Conservation (phyloP, 2,888 invertebrate genomes). For the Branchipolynoe longqiensis region DNA sequence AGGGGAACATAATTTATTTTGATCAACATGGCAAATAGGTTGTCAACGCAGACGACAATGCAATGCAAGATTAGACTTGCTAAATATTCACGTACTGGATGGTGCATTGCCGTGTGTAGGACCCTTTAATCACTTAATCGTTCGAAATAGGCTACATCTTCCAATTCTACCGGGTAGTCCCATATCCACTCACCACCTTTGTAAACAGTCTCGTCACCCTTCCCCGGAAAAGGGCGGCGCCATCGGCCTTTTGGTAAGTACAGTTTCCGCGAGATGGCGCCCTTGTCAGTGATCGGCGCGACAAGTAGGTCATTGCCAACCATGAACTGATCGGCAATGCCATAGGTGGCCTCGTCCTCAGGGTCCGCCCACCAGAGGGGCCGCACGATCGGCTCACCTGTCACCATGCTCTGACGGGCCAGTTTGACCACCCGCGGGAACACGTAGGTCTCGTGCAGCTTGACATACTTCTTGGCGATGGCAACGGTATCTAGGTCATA, state of each 20-base stretch:
- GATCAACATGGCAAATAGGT: too few species aligned
- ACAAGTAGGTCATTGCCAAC: slow-evolving; percentile 78
- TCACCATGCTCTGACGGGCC: neutral
- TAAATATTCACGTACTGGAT: too few species aligned
- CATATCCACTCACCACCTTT: neutral
- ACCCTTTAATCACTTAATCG: too few species aligned
- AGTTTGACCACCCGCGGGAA: slow-evolving; percentile 14
- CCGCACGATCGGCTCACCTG: slow-evolving; percentile 49
- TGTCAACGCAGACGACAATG: too few species aligned
- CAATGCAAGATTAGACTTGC: too few species aligned
- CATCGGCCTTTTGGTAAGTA: slow-evolving; percentile 71
- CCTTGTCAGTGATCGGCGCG: slow-evolving; percentile 78
- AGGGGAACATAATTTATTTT: too few species aligned
- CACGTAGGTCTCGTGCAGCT: slow-evolving; percentile 60
- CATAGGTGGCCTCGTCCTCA: slow-evolving; percentile 13
- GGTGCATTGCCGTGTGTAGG: too few species aligned
- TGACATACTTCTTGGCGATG: slow-evolving; percentile 67
- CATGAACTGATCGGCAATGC: slow-evolving; percentile 82
- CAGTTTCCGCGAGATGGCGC: slow-evolving; percentile 73
- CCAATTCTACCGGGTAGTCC: slow-evolving; percentile 16
- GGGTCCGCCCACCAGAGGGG: slow-evolving; percentile 58
- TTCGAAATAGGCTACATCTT: slow-evolving; percentile 51
- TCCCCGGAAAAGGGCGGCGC: slow-evolving; percentile 56
- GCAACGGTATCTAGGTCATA: slow-evolving; percentile 86
- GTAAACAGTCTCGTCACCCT: neutral